These are phyloP conservation scores for Chrysopa pallens DNA, from an alignment of 1,140 invertebrate genomes.

Conservation along the genomic window DNA sequence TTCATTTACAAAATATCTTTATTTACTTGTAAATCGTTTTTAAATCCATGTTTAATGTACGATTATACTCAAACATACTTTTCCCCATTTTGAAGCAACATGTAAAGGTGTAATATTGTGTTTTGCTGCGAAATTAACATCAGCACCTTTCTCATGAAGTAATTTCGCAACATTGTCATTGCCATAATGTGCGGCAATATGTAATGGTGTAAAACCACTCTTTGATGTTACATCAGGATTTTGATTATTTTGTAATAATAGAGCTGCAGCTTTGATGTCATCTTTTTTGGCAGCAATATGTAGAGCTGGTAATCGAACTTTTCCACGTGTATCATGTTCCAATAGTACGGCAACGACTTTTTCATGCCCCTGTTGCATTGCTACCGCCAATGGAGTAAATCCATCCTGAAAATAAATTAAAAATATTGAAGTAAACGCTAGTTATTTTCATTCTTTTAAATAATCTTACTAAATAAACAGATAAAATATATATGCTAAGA, in stretches of 20 bases:
- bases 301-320: conserved; percentile 72
- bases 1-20: too few relatives aligned
- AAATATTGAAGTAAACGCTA: background rate
- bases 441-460: too few relatives aligned
- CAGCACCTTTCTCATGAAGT: conserved; percentile 78
- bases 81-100: conserved; percentile 95
- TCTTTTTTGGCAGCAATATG: conserved; percentile 99
- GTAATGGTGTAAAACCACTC: conserved; percentile 94
- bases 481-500: too few relatives aligned
- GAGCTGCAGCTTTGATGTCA: conserved; percentile 84
- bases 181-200: conserved; percentile 97
- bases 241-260: conserved; percentile 85
- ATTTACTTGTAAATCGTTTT: background rate
- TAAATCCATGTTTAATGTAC: conserved; percentile 7
- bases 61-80: conserved; percentile 77
- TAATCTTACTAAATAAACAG: too few relatives aligned
- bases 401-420: conserved; percentile 54
- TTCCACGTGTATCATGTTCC: conserved; percentile 86
- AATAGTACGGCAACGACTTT: conserved; percentile 90
- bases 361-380: conserved; percentile 98
- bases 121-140: conserved; percentile 93
- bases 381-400: conserved; percentile 94
- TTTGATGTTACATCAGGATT: conserved; percentile 92
- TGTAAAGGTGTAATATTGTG: conserved; percentile 85
- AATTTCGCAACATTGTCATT: conserved; percentile 88